Percentiles rank a stretch among this genome's conserved stretches.
phyloP scores from a whole-genome alignment of 2,113 vertebrate species.

The Vimba vimba region DNA sequence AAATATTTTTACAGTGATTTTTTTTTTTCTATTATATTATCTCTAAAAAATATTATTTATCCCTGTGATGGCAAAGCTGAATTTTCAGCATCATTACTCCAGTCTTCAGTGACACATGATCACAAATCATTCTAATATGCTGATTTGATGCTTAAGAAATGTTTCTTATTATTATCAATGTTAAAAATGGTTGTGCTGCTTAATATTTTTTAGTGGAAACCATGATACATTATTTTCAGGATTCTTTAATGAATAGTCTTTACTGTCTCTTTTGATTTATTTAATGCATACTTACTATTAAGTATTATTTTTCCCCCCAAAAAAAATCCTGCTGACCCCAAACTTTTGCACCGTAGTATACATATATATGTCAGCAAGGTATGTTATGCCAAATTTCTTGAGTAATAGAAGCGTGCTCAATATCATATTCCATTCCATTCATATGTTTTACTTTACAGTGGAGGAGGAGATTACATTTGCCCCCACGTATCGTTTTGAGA shows the following conservation, averaged over 20 bases:
- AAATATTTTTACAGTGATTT: neutral
- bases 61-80: neutral
- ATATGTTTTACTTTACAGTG: slow-evolving; percentile 74
- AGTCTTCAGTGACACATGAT: neutral
- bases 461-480: slow-evolving; percentile 97
- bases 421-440: no score
- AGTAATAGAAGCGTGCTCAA: no score
- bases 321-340: neutral
- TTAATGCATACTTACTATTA: no score
- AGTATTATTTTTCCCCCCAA: no score
- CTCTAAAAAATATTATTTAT: neutral
- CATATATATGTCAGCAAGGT: neutral
- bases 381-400: neutral
- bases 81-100: neutral
- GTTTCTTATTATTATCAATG: neutral
- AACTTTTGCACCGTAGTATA: neutral
- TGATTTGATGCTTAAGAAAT: neutral
- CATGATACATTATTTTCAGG: neutral
- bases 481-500: slow-evolving; percentile 95
- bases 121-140: neutral
- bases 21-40: neutral
- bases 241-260: neutral
- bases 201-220: neutral
- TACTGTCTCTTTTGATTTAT: no score
- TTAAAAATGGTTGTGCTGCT: neutral